Evolutionary conservation across 2,888 invertebrate species (phyloP), one percentile per base, ranked within the genome.

Genomic region (Hecatera dysodea): DNA sequence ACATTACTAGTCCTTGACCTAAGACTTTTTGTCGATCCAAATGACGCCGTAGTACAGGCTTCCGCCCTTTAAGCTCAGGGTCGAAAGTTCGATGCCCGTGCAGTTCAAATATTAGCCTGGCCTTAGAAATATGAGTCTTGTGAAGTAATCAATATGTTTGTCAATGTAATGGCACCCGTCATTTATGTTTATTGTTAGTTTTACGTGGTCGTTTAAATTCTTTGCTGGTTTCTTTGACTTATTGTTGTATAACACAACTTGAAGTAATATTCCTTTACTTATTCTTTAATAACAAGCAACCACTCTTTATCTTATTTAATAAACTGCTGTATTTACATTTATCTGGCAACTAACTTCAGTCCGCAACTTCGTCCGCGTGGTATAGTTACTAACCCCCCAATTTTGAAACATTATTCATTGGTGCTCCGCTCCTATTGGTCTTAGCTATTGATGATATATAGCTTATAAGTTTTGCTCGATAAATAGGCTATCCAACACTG

Each of bases 81-180:
- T 63, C 59, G 15, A 15, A 33, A 63, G 81, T 69, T 78, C 56
- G 56, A 61, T 53, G 76, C 33, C 64, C 69, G 64, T 42, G 8
- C 12, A 44, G 19, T 17, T 33, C 75, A 78, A 78, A 78, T 80
- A 80, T 80, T 80, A 29, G 24, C 62, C 19, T 50, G 59, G 67
- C 80, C 59, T 67, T 67, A 59, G 44, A 55, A 33, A 53, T 42
- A 29, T 22, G 59, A 48, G 19, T 67, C 29, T 53, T 53, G 80
- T 27, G 9, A 75, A 46, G 61, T 63, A 62, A 75, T 75, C 17
- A 52, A 57, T 56, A 12, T 77, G 53, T 77, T 77, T 80, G 68
- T 50, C 33, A 68, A 52, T 55, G 55, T 80, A 80, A 80, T 80
- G 44, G 75, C 24, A 44, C 22, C 57, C 15, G 62, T 22, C 46